Evolutionary conservation across 1,140 invertebrate species (phyloP).

Genomic region (Steinernema khuongi): DNA sequence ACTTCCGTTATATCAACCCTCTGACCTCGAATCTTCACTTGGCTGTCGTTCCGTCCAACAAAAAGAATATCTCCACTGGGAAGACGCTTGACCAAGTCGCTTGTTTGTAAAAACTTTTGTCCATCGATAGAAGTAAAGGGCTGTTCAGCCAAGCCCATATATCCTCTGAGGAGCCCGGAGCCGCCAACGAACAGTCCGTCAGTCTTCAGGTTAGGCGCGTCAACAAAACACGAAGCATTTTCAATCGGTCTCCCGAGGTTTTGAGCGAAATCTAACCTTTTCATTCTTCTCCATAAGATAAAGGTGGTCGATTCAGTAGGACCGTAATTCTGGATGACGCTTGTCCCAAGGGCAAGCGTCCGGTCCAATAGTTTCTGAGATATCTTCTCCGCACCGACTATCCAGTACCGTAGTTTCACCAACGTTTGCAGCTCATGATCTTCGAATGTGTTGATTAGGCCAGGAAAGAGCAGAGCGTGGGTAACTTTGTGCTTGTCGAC

Average conservation of each 20-base stretch:
- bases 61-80: conserved; percentile 21
- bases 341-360: conserved; percentile 19
- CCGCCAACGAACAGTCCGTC: conserved; percentile 19
- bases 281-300: conserved; percentile 31
- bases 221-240: conserved; percentile 7
- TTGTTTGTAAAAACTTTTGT: conserved; percentile 22
- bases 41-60: conserved; percentile 30
- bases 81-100: conserved; percentile 21
- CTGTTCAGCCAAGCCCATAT: conserved; percentile 20
- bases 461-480: conserved; percentile 34
- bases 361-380: conserved; percentile 21
- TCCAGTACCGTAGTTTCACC: conserved; percentile 26
- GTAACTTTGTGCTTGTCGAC: conserved; percentile 21
- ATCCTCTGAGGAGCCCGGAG: conserved; percentile 31
- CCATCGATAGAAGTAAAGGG: neutral
- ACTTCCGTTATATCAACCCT: conserved; percentile 33
- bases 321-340: conserved; percentile 38
- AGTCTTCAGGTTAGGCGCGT: neutral
- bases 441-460: conserved; percentile 27
- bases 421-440: conserved; percentile 17
- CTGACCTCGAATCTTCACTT: conserved; percentile 36
- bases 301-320: conserved; percentile 39
- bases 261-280: conserved; percentile 24
- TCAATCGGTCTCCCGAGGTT: conserved; percentile 28
- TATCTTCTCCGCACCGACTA: conserved; percentile 36